Evolutionary conservation across 2,888 invertebrate genomes (phyloP).

Genomic region (Agonopterix arenella): DNA sequence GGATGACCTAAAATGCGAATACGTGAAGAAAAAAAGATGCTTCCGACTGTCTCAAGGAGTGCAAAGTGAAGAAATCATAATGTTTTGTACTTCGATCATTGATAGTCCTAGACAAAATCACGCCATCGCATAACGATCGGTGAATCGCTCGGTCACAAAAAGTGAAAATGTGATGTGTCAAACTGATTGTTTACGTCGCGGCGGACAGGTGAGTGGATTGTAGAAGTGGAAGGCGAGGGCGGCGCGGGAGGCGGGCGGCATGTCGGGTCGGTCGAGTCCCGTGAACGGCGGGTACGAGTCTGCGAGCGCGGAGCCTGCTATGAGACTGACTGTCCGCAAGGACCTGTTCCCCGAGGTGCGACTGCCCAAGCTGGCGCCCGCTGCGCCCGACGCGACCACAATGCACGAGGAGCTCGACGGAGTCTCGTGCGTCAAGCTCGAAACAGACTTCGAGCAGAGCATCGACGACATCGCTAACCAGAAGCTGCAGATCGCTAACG

Average conservation of each 20-base stretch:
- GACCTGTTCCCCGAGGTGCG: conserved; percentile 65
- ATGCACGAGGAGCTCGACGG: conserved; percentile 43
- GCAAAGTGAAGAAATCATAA: conserved; percentile 61
- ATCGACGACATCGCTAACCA: conserved; percentile 67
- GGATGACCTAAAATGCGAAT: conserved; percentile 78
- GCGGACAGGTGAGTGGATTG: conserved; percentile 70
- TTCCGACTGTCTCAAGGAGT: conserved; percentile 63
- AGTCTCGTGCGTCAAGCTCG: conserved; percentile 62
- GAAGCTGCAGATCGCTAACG: conserved; percentile 55
- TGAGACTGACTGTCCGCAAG: conserved; percentile 70
- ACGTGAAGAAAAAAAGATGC: conserved; percentile 74
- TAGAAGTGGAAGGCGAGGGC: conserved; percentile 69
- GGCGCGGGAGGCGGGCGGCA: conserved; percentile 71
- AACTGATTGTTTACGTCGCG: conserved; percentile 76
- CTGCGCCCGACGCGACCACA: conserved; percentile 34
- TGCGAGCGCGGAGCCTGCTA: conserved; percentile 38
- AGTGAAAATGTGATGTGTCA: conserved; percentile 78
- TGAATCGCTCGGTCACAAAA: conserved; percentile 60
- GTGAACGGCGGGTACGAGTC: conserved; percentile 69
- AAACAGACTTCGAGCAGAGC: conserved; percentile 72
- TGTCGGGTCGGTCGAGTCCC: conserved; percentile 72
- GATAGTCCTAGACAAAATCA: conserved; percentile 55
- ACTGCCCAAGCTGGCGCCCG: conserved; percentile 37
- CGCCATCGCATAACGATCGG: conserved; percentile 50
- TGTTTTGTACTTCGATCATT: conserved; percentile 52